Conservation (phyloP, 2,113 vertebrate genomes). For the Thamnaconus septentrionalis region DNA sequence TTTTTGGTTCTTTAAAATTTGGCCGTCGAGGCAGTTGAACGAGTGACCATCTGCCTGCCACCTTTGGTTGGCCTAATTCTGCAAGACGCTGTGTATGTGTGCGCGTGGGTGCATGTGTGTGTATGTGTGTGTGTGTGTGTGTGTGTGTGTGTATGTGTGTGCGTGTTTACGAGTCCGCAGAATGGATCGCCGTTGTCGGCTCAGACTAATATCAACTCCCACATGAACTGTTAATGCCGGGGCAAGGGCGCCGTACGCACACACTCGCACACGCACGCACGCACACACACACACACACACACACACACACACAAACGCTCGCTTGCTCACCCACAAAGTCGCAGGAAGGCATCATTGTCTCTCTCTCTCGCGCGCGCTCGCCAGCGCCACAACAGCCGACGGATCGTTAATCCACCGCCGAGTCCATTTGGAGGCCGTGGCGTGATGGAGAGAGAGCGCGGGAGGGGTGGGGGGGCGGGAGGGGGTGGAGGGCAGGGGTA, state of each 20-base stretch:
- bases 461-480: slow-evolving; percentile 4
- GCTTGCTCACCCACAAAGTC: too few species aligned
- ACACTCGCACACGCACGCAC: slow-evolving; percentile 27
- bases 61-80: slow-evolving; percentile 16
- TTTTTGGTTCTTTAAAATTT: background rate
- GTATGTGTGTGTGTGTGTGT: background rate
- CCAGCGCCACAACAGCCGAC: slow-evolving; percentile 4
- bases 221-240: slow-evolving; percentile 45
- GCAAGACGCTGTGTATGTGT: background rate
- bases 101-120: too few species aligned
- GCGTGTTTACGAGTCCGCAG: background rate
- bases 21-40: slow-evolving; percentile 10
- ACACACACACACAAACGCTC: slow-evolving; percentile 19
- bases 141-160: slow-evolving; percentile 1
- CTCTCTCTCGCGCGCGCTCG: too few species aligned
- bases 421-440: slow-evolving; percentile 43
- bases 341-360: too few species aligned
- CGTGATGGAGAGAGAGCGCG: slow-evolving; percentile 27
- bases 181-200: slow-evolving; percentile 47
- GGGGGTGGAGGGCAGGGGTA: slow-evolving; percentile 18
- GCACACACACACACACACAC: slow-evolving; percentile 19
- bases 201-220: slow-evolving; percentile 53
- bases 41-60: slow-evolving; percentile 5
- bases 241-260: slow-evolving; percentile 21
- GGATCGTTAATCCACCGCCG: slow-evolving; percentile 42